Conservation (phyloP, 1,140 invertebrate genomes). For the Acromyrmex heyeri region DNA sequence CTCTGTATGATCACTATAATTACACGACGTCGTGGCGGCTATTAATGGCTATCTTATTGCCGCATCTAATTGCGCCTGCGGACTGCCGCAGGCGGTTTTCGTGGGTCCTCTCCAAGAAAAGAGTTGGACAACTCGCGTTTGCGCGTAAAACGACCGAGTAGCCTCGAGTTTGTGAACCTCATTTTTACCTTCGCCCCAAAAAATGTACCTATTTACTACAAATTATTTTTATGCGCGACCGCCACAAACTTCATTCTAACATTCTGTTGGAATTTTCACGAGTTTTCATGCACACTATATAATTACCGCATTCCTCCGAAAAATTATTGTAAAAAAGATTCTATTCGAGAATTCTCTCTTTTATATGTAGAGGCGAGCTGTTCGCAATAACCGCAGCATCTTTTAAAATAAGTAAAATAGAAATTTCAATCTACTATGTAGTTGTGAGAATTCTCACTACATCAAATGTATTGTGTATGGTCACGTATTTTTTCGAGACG, state of each 20-base stretch:
- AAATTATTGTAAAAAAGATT: slow-evolving; percentile 7
- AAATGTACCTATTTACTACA: slow-evolving; percentile 30
- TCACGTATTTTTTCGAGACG: not conserved
- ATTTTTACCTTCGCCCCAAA: slow-evolving; percentile 33
- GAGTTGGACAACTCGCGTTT: not conserved
- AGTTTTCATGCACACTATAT: not conserved
- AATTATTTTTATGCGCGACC: slow-evolving; percentile 31
- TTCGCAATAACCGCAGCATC: not conserved
- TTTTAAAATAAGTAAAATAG: not conserved
- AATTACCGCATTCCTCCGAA: slow-evolving; percentile 14
- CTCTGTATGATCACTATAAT: slow-evolving; percentile 80
- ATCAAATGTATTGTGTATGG: not conserved
- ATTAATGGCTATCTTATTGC: slow-evolving; percentile 82
- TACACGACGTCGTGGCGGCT: slow-evolving; percentile 79
- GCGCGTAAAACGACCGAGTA: slow-evolving; percentile 27
- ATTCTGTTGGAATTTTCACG: slow-evolving; percentile 12
- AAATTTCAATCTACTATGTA: slow-evolving; percentile 46
- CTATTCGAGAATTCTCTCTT: not conserved
- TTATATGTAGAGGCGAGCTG: not conserved
- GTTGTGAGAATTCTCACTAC: slow-evolving; percentile 12
- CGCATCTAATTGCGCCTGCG: slow-evolving; percentile 79
- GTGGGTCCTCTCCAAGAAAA: slow-evolving; percentile 48
- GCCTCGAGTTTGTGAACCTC: not conserved
- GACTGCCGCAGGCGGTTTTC: slow-evolving; percentile 62
- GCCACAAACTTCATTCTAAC: not conserved